Evolutionary conservation across 2,113 vertebrate genomes (phyloP).

Genomic region (Oncorhynchus mykiss): DNA sequence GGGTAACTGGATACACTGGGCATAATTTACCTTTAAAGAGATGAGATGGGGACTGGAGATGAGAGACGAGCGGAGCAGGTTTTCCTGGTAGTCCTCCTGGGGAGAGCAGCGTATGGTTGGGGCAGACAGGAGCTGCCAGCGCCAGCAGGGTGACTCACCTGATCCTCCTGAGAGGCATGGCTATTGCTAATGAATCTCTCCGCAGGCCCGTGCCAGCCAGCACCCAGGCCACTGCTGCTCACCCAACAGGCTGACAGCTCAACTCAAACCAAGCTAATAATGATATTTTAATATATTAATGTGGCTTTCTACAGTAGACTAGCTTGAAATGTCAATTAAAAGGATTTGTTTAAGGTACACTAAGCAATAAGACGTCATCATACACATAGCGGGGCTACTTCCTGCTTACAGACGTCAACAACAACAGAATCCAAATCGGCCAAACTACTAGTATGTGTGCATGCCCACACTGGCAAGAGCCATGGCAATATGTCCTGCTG

Average conservation of each 20-base stretch:
- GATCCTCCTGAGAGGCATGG: constrained; percentile 1
- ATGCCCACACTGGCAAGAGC: too few species aligned
- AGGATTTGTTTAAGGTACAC: too few species aligned
- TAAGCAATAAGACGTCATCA: too few species aligned
- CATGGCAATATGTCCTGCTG: too few species aligned
- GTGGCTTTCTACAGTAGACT: background rate
- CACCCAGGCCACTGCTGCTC: background rate
- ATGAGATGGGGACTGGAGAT: constrained; percentile 10
- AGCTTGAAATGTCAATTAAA: background rate
- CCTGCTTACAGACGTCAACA: too few species aligned
- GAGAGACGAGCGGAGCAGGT: constrained; percentile 20
- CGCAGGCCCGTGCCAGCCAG: background rate
- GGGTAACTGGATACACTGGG: constrained; percentile 12
- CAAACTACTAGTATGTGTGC: too few species aligned
- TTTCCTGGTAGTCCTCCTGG: background rate
- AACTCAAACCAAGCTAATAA: background rate
- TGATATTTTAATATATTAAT: background rate
- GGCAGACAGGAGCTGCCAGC: constrained; percentile 2
- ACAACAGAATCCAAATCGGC: too few species aligned
- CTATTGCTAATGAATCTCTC: background rate
- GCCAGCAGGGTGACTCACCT: constrained; percentile 8
- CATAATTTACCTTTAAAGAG: constrained; percentile 9
- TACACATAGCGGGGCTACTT: too few species aligned
- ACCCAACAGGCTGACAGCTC: background rate
- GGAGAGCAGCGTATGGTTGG: background rate